Evolutionary conservation across 2,797 vertebrate species (phyloP), one percentile per base, ranked within the genome.

Genomic region (Trematocara caparti): DNA sequence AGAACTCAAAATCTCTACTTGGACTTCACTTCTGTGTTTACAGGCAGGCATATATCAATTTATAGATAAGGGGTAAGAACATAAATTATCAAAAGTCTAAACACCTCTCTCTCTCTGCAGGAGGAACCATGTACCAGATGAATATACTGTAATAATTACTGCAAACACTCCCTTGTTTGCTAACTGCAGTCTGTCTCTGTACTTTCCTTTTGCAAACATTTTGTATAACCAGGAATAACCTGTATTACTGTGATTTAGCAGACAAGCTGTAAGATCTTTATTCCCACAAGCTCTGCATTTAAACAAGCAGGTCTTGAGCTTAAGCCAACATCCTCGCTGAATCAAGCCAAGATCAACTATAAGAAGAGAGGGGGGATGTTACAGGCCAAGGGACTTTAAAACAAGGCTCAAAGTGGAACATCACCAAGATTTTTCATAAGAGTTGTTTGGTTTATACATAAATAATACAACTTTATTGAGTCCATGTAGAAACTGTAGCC

Each of bases 401-500:
- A n/a, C 15, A 34, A n/a, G 55, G 15, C 0, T 34, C 0, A 59
- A 59, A 34, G 0, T 59, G 0, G 0, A 59, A 34, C 55, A n/a
- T 69, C 32, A 36, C 2, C 4, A 19, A 30, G 14, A 27, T 40
- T 0, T 75, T 6, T 62, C 13, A 0, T 24, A 59, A 4, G 55
- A 34, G 55, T 59, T 43, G 6, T 14, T 32, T 17, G 3, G 45
- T 75, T 48, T 75, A 17, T 53, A 30, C 30, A 27, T 69, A 43
- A 43, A 45, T 0, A 45, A 69, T 0, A 12, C 21, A 71, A 30
- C 1, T 66, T 36, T 69, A 10, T 50, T 0, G 0, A n/a, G 12
- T 9, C 3, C 0, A 62, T 0, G 1, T 40, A 32, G 43, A 27
- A 13, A 5, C 13, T 76, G 49, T 74, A 51, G 73, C 75, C 21